Evolutionary conservation across 1,140 invertebrate genomes (phyloP), one percentile per base, ranked within the genome.

Genomic region (Drosophila parabipectinata): DNA sequence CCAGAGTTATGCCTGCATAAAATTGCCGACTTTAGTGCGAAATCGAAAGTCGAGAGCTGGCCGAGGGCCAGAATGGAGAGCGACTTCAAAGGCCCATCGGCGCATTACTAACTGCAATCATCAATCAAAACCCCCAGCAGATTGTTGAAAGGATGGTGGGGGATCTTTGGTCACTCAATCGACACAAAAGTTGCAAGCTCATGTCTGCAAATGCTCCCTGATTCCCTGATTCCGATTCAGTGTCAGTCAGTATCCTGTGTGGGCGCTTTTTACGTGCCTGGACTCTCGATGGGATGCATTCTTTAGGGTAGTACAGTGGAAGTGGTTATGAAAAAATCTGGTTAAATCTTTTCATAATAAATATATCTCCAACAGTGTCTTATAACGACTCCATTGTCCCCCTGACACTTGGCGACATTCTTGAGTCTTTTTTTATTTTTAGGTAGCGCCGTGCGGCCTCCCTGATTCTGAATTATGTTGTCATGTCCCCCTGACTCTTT

Each of bases 1-100:
- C 26, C 26, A 1, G 26, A 83, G 75, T 87, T 88, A 88, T 88
- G 83, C 76, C 57, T 63, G 83, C 79, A 88, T 87, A 87, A 87
- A 88, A 88, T 76, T 76, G 61, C 50, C 45, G 74, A 68, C 75
- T 85, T 87, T 88, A 88, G 69, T 68, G 77, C 47, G 18, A 67
- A 85, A 85, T 69, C 66, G 83, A 85, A 87, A 82, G 75, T 81
- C 64, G 61, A 74, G 61, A 51, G 72, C 50, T 48, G 72, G 53
- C 53, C 50, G 47, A 44, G 18, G 47, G 15, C 24, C 44, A 39
- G 44, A 54, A 41, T 21, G 56, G 50, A 30, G 30, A 15, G 45
- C 37, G 64, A 84, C 80, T 80, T 85, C 81, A 83, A 83, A 83
- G 66, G 64, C 41, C 10, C 32, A 56, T 59, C 82, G 74, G 60